Percentiles rank a stretch among this genome's conserved stretches.
Evolutionary conservation across 2,888 invertebrate genomes (phyloP).

Genomic region (Cosmopolites sordidus): DNA sequence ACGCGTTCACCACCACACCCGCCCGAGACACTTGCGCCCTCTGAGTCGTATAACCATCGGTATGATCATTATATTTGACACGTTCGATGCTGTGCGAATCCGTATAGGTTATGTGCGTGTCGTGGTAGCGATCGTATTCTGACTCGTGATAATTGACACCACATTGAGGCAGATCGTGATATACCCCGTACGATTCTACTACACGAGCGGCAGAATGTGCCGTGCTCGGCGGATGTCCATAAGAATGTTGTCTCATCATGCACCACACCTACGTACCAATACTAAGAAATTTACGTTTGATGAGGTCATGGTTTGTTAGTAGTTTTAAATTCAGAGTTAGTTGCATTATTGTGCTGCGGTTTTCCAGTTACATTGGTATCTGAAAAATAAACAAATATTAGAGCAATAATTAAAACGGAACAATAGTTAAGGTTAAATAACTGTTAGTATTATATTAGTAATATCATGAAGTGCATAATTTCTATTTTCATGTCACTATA

Average conservation of each 20-base stretch:
- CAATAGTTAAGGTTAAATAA: too few species aligned
- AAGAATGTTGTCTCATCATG: slow-evolving; percentile 24
- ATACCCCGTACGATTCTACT: slow-evolving; percentile 49
- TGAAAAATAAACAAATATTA: background rate
- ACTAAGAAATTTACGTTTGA: slow-evolving; percentile 41
- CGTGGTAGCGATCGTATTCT: slow-evolving; percentile 18
- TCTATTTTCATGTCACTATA: too few species aligned
- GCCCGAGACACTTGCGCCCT: slow-evolving; percentile 40
- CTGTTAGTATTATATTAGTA: too few species aligned
- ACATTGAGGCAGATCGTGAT: slow-evolving; percentile 36
- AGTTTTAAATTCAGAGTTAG: background rate
- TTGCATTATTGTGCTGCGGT: background rate
- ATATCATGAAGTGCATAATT: too few species aligned
- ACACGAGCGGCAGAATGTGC: slow-evolving; percentile 40
- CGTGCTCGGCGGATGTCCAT: slow-evolving; percentile 17
- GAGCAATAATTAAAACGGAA: too few species aligned
- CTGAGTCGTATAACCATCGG: slow-evolving; percentile 42
- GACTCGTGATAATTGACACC: slow-evolving; percentile 25
- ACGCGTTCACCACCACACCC: slow-evolving; percentile 45
- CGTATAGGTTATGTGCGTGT: slow-evolving; percentile 22
- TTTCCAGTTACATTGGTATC: background rate
- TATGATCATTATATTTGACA: slow-evolving; percentile 35
- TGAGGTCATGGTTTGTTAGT: slow-evolving; percentile 24
- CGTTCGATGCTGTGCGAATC: slow-evolving; percentile 19
- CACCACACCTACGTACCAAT: slow-evolving; percentile 33